Percentiles rank a stretch among this genome's conserved stretches.
Evolutionary conservation across 1,140 invertebrate species (phyloP).

Genomic region (Diachasmimorpha longicaudata): DNA sequence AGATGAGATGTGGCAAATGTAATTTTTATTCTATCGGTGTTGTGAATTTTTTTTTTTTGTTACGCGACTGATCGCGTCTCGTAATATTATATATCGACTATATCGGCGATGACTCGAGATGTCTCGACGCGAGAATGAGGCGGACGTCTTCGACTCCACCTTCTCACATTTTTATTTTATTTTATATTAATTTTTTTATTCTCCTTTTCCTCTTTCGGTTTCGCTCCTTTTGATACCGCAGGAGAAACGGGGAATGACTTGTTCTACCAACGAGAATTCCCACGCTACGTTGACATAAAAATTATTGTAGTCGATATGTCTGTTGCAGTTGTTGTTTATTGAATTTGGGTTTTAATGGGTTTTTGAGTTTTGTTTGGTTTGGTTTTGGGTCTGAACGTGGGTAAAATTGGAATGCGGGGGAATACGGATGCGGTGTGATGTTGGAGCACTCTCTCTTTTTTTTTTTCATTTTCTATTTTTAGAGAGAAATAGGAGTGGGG

Average conservation of each 20-base stretch:
- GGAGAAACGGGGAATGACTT: constrained; percentile 2
- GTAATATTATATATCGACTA: background rate
- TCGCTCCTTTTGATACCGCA: constrained; percentile 10
- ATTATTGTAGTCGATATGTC: background rate
- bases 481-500: background rate
- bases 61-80: background rate
- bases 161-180: background rate
- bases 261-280: constrained; percentile 14
- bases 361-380: background rate
- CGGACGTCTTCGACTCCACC: background rate
- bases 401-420: background rate
- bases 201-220: background rate
- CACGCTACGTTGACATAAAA: background rate
- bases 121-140: background rate
- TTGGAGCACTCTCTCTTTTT: background rate
- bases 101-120: background rate
- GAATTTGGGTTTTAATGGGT: background rate
- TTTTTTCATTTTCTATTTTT: background rate
- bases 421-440: background rate
- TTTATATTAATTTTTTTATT: background rate
- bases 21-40: background rate
- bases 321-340: background rate
- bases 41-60: background rate
- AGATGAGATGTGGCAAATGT: background rate
- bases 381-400: background rate